Conservation (phyloP, 1,140 invertebrate genomes). For the Triops longicaudatus region DNA sequence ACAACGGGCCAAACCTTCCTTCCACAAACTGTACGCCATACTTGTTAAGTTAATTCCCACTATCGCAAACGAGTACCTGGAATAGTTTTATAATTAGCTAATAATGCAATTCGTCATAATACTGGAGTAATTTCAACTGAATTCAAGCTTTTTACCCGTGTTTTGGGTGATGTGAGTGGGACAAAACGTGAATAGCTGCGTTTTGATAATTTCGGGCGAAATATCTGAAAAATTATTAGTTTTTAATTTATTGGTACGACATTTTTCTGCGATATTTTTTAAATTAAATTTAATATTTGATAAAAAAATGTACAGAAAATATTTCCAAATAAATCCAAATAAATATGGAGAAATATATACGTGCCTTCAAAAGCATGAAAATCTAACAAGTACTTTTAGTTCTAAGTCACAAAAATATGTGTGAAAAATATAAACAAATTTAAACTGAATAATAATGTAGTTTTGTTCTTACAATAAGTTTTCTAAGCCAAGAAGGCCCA, state of each 20-base stretch:
- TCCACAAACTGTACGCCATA: constrained; percentile 72
- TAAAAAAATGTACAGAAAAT: no score
- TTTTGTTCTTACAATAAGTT: constrained; percentile 64
- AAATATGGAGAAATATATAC: no score
- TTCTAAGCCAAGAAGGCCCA: constrained; percentile 90
- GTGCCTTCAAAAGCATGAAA: no score
- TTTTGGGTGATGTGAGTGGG: constrained; percentile 78
- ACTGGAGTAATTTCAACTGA: no score
- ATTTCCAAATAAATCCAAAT: no score
- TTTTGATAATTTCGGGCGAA: constrained; percentile 74
- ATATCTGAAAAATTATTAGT: constrained; percentile 44
- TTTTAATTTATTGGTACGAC: no score
- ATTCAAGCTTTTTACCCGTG: constrained; percentile 53
- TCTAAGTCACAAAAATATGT: no score
- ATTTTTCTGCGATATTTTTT: no score
- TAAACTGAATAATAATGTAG: no score
- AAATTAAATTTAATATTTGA: not conserved
- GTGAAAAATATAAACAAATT: no score
- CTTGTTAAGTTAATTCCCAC: constrained; percentile 87
- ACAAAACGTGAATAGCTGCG: constrained; percentile 69
- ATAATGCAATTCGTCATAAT: no score
- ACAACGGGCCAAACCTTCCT: constrained; percentile 71
- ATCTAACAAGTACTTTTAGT: no score
- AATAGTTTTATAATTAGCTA: constrained; percentile 26
- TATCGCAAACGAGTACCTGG: constrained; percentile 60